Percentiles rank a stretch among this genome's conserved stretches.
Evolutionary conservation across 2,888 invertebrate species (phyloP).

Genomic region (Brachycybe producta): DNA sequence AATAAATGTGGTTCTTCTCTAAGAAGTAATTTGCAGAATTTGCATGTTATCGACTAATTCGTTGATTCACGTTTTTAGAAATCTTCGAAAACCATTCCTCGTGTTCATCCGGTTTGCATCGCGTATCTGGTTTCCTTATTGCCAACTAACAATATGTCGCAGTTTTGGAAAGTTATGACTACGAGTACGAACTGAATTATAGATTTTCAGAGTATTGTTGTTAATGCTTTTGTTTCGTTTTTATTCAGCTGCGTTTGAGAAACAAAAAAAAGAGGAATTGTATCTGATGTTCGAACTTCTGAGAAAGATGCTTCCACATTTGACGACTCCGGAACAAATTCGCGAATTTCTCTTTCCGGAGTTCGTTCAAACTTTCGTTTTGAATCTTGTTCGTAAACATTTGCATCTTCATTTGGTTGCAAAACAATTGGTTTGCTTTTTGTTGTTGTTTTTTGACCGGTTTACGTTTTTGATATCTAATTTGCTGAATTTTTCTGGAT

Average conservation of each 20-base stretch:
- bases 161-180: slow-evolving; percentile 4
- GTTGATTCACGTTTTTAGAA: not conserved
- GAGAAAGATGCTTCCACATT: not conserved
- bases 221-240: not conserved
- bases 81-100: not conserved
- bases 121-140: not conserved
- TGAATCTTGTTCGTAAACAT: too few species aligned
- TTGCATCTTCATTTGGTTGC: too few species aligned
- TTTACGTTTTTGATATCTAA: too few species aligned
- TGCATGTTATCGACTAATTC: not conserved
- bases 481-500: not conserved
- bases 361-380: too few species aligned
- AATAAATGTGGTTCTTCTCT: too few species aligned
- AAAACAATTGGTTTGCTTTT: too few species aligned
- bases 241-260: not conserved
- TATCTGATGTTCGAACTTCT: slow-evolving; percentile 1
- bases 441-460: too few species aligned
- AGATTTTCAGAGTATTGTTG: not conserved
- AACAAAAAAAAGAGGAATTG: slow-evolving; percentile 1
- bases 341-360: too few species aligned
- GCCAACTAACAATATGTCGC: not conserved
- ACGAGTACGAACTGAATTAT: not conserved
- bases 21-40: too few species aligned
- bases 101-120: slow-evolving; percentile 5
- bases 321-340: not conserved